These are phyloP conservation scores for Zaprionus vittiger DNA, from an alignment of 1,140 invertebrate genomes.

Conservation along the genomic window DNA sequence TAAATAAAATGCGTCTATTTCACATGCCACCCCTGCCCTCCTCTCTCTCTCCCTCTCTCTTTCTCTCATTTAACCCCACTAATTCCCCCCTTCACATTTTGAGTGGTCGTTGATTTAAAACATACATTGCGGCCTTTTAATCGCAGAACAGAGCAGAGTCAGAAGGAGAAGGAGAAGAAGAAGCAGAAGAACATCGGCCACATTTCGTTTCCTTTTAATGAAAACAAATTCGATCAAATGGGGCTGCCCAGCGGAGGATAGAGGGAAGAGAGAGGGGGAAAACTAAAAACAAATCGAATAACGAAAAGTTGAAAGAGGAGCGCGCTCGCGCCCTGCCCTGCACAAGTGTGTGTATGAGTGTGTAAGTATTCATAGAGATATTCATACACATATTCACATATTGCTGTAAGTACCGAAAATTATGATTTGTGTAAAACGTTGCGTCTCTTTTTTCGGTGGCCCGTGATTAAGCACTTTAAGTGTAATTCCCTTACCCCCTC, in stretches of 20 bases:
- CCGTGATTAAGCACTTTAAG: slow-evolving; percentile 81
- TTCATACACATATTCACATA: slow-evolving; percentile 13
- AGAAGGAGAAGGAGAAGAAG: neutral
- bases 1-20: slow-evolving; percentile 74
- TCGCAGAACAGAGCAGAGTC: slow-evolving; percentile 44
- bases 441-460: slow-evolving; percentile 26
- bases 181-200: slow-evolving; percentile 37
- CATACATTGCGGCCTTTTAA: slow-evolving; percentile 50
- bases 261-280: neutral
- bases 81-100: neutral
- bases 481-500: slow-evolving; percentile 53
- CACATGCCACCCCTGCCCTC: slow-evolving; percentile 11
- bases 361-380: slow-evolving; percentile 8
- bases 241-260: neutral
- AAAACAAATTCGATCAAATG: slow-evolving; percentile 60
- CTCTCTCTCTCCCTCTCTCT: neutral
- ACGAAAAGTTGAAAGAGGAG: slow-evolving; percentile 58
- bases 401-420: slow-evolving; percentile 38
- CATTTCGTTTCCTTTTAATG: slow-evolving; percentile 73
- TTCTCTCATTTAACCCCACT: neutral
- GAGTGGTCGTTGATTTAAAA: slow-evolving; percentile 54
- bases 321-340: slow-evolving; percentile 21
- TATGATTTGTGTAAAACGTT: slow-evolving; percentile 81
- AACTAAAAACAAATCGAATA: slow-evolving; percentile 50
- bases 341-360: neutral